Evolutionary conservation across 2,113 vertebrate genomes (phyloP).

Genomic region (Brienomyrus longianalis): DNA sequence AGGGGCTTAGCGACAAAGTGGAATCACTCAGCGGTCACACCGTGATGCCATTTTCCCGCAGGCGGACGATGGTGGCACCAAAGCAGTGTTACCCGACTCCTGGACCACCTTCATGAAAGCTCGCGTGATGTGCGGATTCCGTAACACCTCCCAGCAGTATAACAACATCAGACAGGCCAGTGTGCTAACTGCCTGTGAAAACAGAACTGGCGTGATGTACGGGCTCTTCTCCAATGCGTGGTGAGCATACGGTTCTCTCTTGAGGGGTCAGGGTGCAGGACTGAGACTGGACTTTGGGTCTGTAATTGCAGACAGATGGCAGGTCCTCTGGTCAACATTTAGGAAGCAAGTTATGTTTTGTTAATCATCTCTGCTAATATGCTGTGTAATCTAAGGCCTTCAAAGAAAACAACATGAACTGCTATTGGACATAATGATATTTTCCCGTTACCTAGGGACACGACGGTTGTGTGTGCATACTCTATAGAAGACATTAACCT

Average conservation of each 20-base stretch:
- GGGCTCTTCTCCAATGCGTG: constrained; percentile 69
- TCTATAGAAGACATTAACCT: constrained; percentile 64
- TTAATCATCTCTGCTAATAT: not conserved
- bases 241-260: constrained; percentile 45
- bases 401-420: not conserved
- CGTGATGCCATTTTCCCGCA: constrained; percentile 24
- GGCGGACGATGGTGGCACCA: constrained; percentile 64
- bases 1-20: not conserved
- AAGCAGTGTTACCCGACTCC: constrained; percentile 51
- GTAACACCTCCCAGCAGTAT: constrained; percentile 61
- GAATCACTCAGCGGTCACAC: not conserved
- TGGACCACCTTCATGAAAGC: constrained; percentile 72
- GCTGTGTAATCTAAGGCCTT: not conserved
- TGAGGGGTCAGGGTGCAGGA: not conserved
- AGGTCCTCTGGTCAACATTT: not conserved
- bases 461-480: constrained; percentile 66
- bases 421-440: not conserved
- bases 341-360: not conserved
- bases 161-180: constrained; percentile 63
- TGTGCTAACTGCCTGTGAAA: constrained; percentile 54
- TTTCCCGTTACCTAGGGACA: constrained; percentile 49
- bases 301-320: not conserved
- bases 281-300: not conserved
- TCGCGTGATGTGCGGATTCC: constrained; percentile 62
- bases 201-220: constrained; percentile 59